Evolutionary conservation across 2,888 invertebrate genomes (phyloP).

Genomic region (Homarus gammarus): DNA sequence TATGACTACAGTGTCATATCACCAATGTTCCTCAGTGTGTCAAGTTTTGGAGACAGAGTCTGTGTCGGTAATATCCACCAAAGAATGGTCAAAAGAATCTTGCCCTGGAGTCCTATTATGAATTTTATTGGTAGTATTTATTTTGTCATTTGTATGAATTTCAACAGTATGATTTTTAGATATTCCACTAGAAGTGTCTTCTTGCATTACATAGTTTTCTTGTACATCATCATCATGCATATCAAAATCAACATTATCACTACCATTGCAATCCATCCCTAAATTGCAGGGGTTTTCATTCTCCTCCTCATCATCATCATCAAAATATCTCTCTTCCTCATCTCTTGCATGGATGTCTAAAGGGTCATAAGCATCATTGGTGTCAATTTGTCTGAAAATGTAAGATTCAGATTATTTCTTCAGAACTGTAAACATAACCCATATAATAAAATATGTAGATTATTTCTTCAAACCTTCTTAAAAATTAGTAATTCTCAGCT

Average conservation of each 20-base stretch:
- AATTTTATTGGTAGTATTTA: not conserved
- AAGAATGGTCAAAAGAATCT: not conserved
- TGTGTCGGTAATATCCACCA: not conserved
- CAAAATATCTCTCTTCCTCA: slow-evolving; percentile 94
- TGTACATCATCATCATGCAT: slow-evolving; percentile 12
- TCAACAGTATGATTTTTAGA: not conserved
- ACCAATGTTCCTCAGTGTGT: not conserved
- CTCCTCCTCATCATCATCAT: slow-evolving; percentile 82
- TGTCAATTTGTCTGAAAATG: slow-evolving; percentile 85
- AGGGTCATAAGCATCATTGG: slow-evolving; percentile 89
- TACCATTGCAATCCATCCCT: not conserved
- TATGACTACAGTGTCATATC: not conserved
- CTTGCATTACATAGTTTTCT: not conserved
- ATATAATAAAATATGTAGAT: too few relatives aligned
- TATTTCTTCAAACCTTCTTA: too few relatives aligned
- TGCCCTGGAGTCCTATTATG: not conserved
- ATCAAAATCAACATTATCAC: not conserved
- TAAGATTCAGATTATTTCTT: too few relatives aligned
- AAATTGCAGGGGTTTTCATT: not conserved
- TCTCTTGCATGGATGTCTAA: slow-evolving; percentile 87
- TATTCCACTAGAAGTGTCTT: not conserved
- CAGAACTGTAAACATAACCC: too few relatives aligned
- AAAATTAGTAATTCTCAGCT: too few relatives aligned
- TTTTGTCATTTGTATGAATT: not conserved
- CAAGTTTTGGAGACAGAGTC: not conserved